Evolutionary conservation across 2,888 invertebrate genomes (phyloP), one percentile per base, ranked within the genome.

Genomic region (Macrophya alboannulata): DNA sequence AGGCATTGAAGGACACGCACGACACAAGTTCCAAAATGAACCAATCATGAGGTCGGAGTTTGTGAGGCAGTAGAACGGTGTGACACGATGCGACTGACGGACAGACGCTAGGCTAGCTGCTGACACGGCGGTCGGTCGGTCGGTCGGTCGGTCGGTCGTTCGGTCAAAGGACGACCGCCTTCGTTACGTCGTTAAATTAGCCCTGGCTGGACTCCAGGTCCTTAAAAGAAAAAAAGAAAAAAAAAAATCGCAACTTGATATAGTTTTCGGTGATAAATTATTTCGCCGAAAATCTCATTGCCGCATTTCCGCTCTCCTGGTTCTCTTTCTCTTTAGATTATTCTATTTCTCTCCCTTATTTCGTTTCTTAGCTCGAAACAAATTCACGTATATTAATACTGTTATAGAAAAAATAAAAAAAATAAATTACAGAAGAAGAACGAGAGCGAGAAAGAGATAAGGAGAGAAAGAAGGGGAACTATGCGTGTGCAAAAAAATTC

Each of bases 1-100:
- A 94, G 98, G 98, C 98, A 98, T 98, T 95, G 98, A 98, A 94
- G 98, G 98, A 96, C 98, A 98, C 96, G 98, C 98, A 95, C 98
- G 97, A 95, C 98, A 98, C 95, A 98, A 95, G 95, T 98, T 98
- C 98, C 98, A 98, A 96, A 98, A 98, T 96, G 98, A 98, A 95
- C 98, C 98, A 96, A 98, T 98, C 98, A 98, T 98, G 95, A 95
- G 95, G 95, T 91, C 91, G 92, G 90, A 90, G 89, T 92, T 90
- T 92, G 88, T 91, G 90, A 91, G 92, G 92, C 92, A 92, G 92
- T 92, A 91, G 91, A 91, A 90, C 91, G 90, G 89, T 91, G 91
- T 90, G 89, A 91, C 89, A 88, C 91, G 87, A 88, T 87, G 84
- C 71, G 45, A 86, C 86, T 82, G 87, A 88, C 81, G 89, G 71